Base-by-base conservation (phyloP, 2,113 vertebrate genomes). In the Eleginops maclovinus region DNA sequence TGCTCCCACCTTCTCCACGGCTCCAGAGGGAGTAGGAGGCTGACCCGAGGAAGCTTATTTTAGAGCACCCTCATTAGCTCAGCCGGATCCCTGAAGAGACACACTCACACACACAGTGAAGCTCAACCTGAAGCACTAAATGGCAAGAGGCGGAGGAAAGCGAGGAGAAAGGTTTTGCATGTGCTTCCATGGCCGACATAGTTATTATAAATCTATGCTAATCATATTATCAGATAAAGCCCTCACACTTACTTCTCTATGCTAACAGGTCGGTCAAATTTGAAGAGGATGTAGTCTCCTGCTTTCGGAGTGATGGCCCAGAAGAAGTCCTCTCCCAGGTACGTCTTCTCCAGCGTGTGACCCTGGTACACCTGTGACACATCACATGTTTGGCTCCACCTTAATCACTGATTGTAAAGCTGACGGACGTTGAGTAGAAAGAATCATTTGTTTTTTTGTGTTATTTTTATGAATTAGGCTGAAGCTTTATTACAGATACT, bases 291-390 rank as follows among this genome's bases (percentile, higher is more conserved):
- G 85, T 97, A 98, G 93, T 99, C 98, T 81, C 96, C 96, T 68
- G 97, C 94, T 55, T 93, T 88, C 1, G 98, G 98, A 17, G 96
- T 99, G 66, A 99, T 95, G 83, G 98, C 97, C 98, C 98, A 99
- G 95, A 99, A 99, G 93, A 99, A 99, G 77, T 99, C 98, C 87
- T 99, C 98, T 31, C 98, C 98, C 84, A 97, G 94, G 58, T 99
- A 99, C 0, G 97, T 98, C 87, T 99, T 99, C 92, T 99, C 98
- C 81, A 99, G 91, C 0, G 97, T 97, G 83, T 99, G 98, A 28
- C 97, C 97, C 89, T 99, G 98, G 93, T 99, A 99, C 79, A 99
- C 96, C 93, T 94, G 79, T 3, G 28, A 85, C 15, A 76, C 22
- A 72, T 47, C 12, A 71, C 31, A 28, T 14, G 1, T 36, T 40